A percentile compares a stretch with the other conserved stretches of the same genome.
Conservation (phyloP, 1,140 invertebrate genomes). For the Araneus ventricosus region DNA sequence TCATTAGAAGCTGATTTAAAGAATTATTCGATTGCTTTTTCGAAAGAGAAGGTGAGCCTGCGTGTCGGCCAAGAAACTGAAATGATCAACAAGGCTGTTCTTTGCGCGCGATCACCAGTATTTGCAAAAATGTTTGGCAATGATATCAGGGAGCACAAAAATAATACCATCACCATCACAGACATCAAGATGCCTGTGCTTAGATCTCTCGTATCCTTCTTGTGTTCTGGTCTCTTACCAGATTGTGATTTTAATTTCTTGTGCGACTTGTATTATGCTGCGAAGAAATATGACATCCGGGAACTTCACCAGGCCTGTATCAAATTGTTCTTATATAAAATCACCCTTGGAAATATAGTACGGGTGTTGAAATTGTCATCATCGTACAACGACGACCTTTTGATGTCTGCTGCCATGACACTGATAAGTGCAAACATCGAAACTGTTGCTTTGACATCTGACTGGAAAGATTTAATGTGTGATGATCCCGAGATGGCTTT, state of each 20-base stretch:
- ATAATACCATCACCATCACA: background rate
- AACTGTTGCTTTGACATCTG: background rate
- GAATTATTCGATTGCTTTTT: no score
- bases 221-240: background rate
- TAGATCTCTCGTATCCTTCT: background rate
- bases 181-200: no score
- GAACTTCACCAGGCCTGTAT: background rate
- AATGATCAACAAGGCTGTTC: background rate
- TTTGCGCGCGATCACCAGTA: background rate
- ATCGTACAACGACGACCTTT: background rate
- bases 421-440: no score
- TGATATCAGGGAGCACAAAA: background rate
- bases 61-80: background rate
- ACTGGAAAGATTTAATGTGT: background rate
- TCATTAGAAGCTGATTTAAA: no score
- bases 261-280: no score
- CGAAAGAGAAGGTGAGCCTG: no score
- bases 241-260: background rate
- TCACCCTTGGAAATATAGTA: background rate
- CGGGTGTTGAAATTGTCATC: background rate
- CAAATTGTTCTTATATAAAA: background rate
- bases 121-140: background rate
- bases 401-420: background rate
- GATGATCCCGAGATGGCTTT: no score
- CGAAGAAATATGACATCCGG: background rate